Evolutionary conservation across 2,797 vertebrate genomes (phyloP), one percentile per base, ranked within the genome.

Genomic region (Typhlichthys subterraneus): DNA sequence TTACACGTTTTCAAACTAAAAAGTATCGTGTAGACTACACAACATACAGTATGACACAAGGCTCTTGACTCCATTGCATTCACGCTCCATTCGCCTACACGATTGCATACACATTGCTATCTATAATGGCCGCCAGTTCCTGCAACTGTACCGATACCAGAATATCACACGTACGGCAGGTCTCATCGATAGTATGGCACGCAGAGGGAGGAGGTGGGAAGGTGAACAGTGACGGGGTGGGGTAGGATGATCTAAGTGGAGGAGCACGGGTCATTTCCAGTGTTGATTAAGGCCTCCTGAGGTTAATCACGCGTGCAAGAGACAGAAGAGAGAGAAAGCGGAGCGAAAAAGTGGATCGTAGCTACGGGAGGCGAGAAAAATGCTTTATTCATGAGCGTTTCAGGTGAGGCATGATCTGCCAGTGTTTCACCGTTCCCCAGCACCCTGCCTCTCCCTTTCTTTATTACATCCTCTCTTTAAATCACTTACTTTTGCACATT

Each of bases 381-480:
- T 93, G 86, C 87, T 93, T 92, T 92, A 92, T 93, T 92, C 91
- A 93, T 94, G 87, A 61, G 75, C 76, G 85, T 88, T 88, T 89
- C 89, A 86, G 81, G 90, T 91, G 91, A 93, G 79, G 87, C 90
- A 91, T 88, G 86, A 87, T 89, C 88, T 90, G 87, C 87, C 87
- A 86, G 62, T 67, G 75, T 85, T 89, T 90, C 88, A 84, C 83
- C 71, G 72, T 86, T 78, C 86, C 81, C 80, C 76, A 48, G 73
- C 54, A 63, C 69, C 82, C 77, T 68, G 80, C 86, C 81, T 74
- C n/a, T 12, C 31, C 80, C 77, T 76, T 75, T 45, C 68, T 82
- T 87, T 85, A 87, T 85, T 85, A 86, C 83, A 70, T 78, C 65
- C 73, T 79, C 77, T 80, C 63, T 87, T 85, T 80, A 87, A 87